Evolutionary conservation across 2,797 vertebrate genomes (phyloP), one percentile per base, ranked within the genome.

Genomic region (Merluccius polli): DNA sequence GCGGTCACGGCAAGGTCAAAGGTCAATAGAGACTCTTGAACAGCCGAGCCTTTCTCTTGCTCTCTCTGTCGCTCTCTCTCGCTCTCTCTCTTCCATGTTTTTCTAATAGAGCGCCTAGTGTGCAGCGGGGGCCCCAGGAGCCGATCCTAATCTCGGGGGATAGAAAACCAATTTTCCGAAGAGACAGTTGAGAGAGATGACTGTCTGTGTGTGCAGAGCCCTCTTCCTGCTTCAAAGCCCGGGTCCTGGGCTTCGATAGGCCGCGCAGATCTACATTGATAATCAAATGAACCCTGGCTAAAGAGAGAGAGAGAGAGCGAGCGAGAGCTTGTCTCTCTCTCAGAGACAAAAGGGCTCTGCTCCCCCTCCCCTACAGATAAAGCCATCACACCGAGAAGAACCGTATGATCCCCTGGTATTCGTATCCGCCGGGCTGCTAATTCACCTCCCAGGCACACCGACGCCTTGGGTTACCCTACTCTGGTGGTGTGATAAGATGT

Each of bases 161-260:
- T 93, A 90, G 92, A 93, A 94, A 94, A 93, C 92, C 92, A 93
- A 94, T 94, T 93, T 93, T 92, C 89, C 87, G 87, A 88, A 86
- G 87, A 92, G 92, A 91, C 90, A 90, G 89, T 92, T 87, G 91
- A 91, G 91, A 90, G 88, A 88, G 79, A 82, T 77, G 85, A 89
- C 83, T 87, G 87, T 87, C 85, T 90, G 87, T 82, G 30, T 83
- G 86, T 73, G 88, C 78, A 86, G 91, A 91, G 81, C 87, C 87
- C 80, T 68, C 27, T 48, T 48, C 41, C 27, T 30, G 81, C 87
- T 89, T 91, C 89, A 89, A 89, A 92, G 83, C 74, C 76, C 77
- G 32, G 13, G 33, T 70, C 76, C 84, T 76, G 10, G 35, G 82
- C 71, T 81, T 1, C 67, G 78, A 75, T 78, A 81, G 77, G 77